Evolutionary conservation across 1,140 invertebrate species (phyloP).

Genomic region (Diprion similis): DNA sequence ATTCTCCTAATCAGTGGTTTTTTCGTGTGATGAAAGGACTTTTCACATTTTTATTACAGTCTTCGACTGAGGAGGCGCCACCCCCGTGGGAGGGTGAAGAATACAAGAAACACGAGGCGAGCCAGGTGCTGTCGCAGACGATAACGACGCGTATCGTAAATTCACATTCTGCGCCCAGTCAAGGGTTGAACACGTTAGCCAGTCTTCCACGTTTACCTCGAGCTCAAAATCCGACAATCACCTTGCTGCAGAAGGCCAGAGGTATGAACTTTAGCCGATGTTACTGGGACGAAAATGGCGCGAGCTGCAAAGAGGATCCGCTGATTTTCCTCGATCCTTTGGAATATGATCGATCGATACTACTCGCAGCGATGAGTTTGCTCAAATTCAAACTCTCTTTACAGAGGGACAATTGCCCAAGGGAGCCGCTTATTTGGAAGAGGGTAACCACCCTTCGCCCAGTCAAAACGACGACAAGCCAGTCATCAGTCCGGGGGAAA

Average conservation of each 20-base stretch:
- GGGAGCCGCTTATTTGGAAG: constrained; percentile 76
- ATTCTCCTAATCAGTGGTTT: too few species aligned
- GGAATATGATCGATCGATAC: not conserved
- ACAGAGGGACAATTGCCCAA: constrained; percentile 83
- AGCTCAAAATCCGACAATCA: constrained; percentile 88
- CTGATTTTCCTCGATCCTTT: constrained; percentile 18
- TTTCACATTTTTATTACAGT: constrained; percentile 11
- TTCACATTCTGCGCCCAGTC: constrained; percentile 69
- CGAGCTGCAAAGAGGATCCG: constrained; percentile 11
- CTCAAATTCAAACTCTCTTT: constrained; percentile 44
- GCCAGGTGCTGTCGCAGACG: constrained; percentile 49
- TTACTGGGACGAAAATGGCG: not conserved
- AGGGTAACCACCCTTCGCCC: constrained; percentile 60
- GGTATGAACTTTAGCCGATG: constrained; percentile 63
- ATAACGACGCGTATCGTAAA: constrained; percentile 66
- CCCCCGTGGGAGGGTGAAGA: constrained; percentile 55
- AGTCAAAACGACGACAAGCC: constrained; percentile 61
- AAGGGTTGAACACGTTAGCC: constrained; percentile 66
- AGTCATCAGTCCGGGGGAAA: constrained; percentile 68
- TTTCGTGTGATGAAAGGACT: too few species aligned
- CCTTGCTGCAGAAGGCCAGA: constrained; percentile 86
- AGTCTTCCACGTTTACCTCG: constrained; percentile 69
- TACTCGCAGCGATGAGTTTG: constrained; percentile 26
- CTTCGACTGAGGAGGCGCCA: constrained; percentile 29
- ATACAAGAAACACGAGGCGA: constrained; percentile 42